These are phyloP conservation scores for Stigmatopora nigra DNA, from an alignment of 2,113 vertebrate species.

Conservation along the genomic window DNA sequence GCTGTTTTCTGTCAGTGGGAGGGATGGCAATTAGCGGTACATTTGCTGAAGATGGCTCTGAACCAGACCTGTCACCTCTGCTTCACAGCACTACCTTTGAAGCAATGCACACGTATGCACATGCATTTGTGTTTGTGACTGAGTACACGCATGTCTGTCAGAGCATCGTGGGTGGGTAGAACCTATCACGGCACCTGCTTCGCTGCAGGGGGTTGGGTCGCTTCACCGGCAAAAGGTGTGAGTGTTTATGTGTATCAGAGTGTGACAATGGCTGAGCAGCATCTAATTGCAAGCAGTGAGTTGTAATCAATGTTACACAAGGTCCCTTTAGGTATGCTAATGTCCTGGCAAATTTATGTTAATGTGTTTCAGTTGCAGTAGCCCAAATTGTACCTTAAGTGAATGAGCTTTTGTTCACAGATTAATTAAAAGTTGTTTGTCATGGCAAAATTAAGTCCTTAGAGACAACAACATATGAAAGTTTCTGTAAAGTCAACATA, in stretches of 20 bases:
- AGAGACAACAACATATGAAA: background rate
- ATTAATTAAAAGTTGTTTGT: conserved; percentile 32
- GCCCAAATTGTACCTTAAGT: conserved; percentile 46
- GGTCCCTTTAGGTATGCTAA: conserved; percentile 53
- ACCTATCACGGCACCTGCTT: conserved; percentile 54
- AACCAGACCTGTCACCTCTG: conserved; percentile 65
- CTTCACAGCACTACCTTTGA: conserved; percentile 57
- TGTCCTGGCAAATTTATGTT: conserved; percentile 52
- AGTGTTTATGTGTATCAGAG: conserved; percentile 3
- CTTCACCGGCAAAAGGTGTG: conserved; percentile 24
- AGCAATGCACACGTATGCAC: conserved; percentile 15
- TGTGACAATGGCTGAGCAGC: conserved; percentile 41
- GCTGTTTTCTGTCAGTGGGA: conserved; percentile 45
- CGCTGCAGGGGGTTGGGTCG: conserved; percentile 42
- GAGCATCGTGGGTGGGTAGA: conserved; percentile 23
- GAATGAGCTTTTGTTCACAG: conserved; percentile 28
- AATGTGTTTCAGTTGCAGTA: conserved; percentile 49
- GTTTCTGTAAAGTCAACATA: too few species aligned
- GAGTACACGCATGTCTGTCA: conserved; percentile 20
- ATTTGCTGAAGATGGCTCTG: conserved; percentile 61
- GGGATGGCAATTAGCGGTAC: conserved; percentile 65
- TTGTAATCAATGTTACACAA: conserved; percentile 58
- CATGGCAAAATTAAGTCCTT: conserved; percentile 26
- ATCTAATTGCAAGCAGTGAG: conserved; percentile 48
- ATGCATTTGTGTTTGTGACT: background rate